Conservation (phyloP, 1,140 invertebrate species). For the Cryptotermes secundus region DNA sequence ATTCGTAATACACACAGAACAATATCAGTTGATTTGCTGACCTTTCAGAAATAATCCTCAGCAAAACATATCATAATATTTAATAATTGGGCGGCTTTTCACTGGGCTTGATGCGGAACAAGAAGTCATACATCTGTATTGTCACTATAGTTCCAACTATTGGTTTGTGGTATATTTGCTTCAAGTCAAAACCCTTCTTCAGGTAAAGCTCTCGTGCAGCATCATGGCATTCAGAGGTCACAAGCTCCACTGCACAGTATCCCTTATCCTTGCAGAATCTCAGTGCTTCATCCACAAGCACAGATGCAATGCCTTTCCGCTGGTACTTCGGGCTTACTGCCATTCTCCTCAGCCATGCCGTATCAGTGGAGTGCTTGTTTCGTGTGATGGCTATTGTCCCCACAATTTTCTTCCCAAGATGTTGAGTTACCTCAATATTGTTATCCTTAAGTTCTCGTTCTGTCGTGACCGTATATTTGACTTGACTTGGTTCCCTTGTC, state of each 20-base stretch:
- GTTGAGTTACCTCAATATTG: slow-evolving; percentile 43
- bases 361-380: slow-evolving; percentile 48
- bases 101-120: slow-evolving; percentile 24
- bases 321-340: slow-evolving; percentile 51
- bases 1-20: no score
- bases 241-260: slow-evolving; percentile 51
- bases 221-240: slow-evolving; percentile 55
- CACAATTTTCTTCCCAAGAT: slow-evolving; percentile 47
- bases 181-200: slow-evolving; percentile 56
- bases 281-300: no score
- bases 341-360: slow-evolving; percentile 55
- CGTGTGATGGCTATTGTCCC: slow-evolving; percentile 53
- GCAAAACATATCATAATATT: no score
- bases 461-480: slow-evolving; percentile 46
- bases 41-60: no score
- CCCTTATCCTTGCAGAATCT: slow-evolving; percentile 53
- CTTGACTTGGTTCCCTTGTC: slow-evolving; percentile 40
- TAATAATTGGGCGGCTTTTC: not conserved
- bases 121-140: slow-evolving; percentile 52
- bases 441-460: slow-evolving; percentile 47
- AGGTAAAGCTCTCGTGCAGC: slow-evolving; percentile 52
- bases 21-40: no score
- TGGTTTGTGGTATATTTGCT: slow-evolving; percentile 54
- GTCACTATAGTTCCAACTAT: slow-evolving; percentile 50
- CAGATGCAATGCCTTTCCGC: slow-evolving; percentile 52